These are phyloP conservation scores for Calephelis virginiensis DNA, from an alignment of 1,140 invertebrate species.

Conservation along the genomic window DNA sequence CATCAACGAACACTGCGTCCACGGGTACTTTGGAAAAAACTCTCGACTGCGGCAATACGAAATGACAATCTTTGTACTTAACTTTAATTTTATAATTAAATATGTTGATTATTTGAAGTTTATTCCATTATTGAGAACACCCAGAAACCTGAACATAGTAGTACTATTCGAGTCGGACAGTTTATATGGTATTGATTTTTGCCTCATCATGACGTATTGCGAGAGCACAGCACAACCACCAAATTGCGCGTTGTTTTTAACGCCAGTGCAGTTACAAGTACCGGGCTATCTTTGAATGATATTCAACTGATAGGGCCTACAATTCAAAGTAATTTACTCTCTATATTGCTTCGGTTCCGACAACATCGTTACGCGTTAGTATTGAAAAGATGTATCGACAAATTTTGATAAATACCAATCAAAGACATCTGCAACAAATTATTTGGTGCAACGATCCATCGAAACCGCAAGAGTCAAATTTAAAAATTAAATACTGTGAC, in stretches of 20 bases:
- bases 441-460: constrained; percentile 17
- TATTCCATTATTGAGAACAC: too few species aligned
- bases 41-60: too few species aligned
- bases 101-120: too few species aligned
- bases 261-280: constrained; percentile 17
- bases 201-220: constrained; percentile 19
- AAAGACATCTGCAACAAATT: constrained; percentile 24
- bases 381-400: constrained; percentile 26
- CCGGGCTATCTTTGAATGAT: constrained; percentile 20
- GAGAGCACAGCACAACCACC: constrained; percentile 19
- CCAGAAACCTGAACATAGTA: too few species aligned
- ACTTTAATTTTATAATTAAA: too few species aligned
- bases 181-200: neutral
- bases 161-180: too few species aligned
- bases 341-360: constrained; percentile 24
- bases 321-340: constrained; percentile 23
- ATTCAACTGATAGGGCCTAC: constrained; percentile 23
- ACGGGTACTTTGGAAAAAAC: too few species aligned
- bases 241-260: constrained; percentile 24
- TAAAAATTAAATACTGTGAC: constrained; percentile 23
- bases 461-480: constrained; percentile 1
- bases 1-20: too few species aligned
- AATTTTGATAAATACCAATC: constrained; percentile 7
- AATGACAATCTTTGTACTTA: too few species aligned
- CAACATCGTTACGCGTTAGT: constrained; percentile 16